phyloP scores from a whole-genome alignment of 1,140 invertebrate genomes.

The Camponotus pennsylvanicus region DNA sequence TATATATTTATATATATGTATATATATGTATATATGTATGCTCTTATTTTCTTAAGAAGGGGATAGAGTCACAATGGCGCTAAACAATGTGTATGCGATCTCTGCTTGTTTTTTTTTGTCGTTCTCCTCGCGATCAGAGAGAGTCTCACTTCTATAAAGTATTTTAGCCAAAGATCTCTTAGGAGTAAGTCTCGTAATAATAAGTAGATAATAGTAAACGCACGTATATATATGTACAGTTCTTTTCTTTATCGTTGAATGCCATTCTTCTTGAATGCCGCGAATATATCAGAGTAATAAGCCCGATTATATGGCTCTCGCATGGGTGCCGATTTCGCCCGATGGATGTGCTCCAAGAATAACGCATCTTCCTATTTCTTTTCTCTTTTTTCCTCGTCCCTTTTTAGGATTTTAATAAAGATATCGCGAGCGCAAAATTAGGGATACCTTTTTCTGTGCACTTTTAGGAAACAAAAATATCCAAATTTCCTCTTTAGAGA shows the following conservation, averaged over 20 bases:
- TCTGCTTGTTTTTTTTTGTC: constrained; percentile 36
- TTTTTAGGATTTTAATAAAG: not conserved
- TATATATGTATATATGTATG: constrained; percentile 65
- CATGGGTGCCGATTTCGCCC: constrained; percentile 27
- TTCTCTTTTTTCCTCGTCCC: not conserved
- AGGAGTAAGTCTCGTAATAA: constrained; percentile 71
- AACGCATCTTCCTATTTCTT: not conserved
- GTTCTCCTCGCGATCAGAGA: constrained; percentile 42
- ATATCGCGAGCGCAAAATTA: not conserved
- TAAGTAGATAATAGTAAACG: constrained; percentile 76
- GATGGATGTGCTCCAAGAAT: constrained; percentile 40
- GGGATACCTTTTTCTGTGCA: not conserved
- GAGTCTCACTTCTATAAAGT: constrained; percentile 68
- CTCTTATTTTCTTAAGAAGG: constrained; percentile 68
- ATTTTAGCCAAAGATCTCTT: constrained; percentile 71
- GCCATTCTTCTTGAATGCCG: constrained; percentile 65
- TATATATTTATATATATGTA: constrained; percentile 51
- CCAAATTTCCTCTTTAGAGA: not conserved
- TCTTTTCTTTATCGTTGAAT: constrained; percentile 71
- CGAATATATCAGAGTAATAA: constrained; percentile 53
- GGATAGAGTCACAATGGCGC: constrained; percentile 72
- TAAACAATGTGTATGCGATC: constrained; percentile 69
- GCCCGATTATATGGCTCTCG: constrained; percentile 50
- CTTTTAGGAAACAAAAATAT: not conserved
- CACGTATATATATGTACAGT: constrained; percentile 73